A percentile compares a stretch with the other conserved stretches of the same genome.
These are phyloP conservation scores for Synergus japonicus DNA, from an alignment of 2,888 invertebrate genomes.

Conservation along the genomic window DNA sequence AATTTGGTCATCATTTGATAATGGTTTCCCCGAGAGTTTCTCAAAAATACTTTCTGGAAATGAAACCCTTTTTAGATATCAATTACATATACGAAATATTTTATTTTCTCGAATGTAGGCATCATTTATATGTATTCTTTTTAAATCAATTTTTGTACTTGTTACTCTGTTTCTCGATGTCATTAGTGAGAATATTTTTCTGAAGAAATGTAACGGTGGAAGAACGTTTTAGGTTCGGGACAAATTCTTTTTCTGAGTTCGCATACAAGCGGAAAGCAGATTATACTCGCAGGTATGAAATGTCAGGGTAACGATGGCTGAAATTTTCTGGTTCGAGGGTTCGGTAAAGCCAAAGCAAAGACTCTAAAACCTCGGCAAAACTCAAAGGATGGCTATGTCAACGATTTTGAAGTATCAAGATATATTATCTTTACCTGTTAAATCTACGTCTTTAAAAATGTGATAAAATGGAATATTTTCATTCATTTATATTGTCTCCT, in stretches of 20 bases:
- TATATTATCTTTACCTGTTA: not conserved
- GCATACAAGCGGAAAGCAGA: conserved; percentile 9
- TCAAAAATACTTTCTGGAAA: not conserved
- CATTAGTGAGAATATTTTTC: not conserved
- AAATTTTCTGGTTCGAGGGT: not conserved
- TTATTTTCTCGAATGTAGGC: not conserved
- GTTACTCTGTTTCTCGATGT: not conserved
- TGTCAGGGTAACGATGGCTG: conserved; percentile 19
- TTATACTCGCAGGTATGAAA: conserved; percentile 13
- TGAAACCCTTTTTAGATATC: not conserved
- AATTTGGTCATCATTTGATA: conserved; percentile 1
- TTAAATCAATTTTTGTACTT: not conserved
- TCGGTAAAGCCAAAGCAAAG: conserved; percentile 1
- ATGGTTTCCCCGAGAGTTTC: not conserved
- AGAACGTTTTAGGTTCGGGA: not conserved
- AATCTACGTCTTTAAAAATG: not conserved
- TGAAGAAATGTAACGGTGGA: not conserved
- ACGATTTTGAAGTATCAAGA: not conserved
- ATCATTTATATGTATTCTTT: not conserved
- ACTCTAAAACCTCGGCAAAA: conserved; percentile 14
- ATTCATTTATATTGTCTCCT: too few relatives aligned
- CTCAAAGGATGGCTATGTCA: conserved; percentile 6
- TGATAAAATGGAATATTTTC: not conserved
- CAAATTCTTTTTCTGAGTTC: not conserved
- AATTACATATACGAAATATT: not conserved